Base-by-base conservation (phyloP, 2,888 invertebrate species). In the Caenorhabditis uteleia region DNA sequence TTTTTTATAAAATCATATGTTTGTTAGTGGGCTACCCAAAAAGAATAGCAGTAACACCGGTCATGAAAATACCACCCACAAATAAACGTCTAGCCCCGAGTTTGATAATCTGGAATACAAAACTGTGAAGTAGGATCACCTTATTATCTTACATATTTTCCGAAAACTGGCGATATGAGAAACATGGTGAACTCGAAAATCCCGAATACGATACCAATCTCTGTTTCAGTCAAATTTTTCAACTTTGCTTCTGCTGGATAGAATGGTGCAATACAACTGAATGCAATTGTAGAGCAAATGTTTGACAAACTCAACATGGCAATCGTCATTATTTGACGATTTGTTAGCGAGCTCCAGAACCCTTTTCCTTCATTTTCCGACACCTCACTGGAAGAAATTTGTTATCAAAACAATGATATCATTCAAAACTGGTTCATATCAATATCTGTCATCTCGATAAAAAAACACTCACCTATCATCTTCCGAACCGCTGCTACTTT, bases 71-170 rank as follows among this genome's bases (percentile, higher is more conserved):
- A 0, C 92, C 92, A 8, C 88, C 88, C 82, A 91, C 91, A 85
- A 92, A 92, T 50, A 91, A 86, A 14, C 89, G 83, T 82, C 91
- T 91, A 0, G 91, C 90, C 0, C 92, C 91, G 57, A 92, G 87
- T 77, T 87, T 87, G 81, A 90, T 89, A 60, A 92, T 87, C 88
- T 88, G 77, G 49, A 80, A 74, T 16, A 25, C 6, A n/a, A 8
- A 14, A 34, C 21, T 14, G 12, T n/a, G n/a, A n/a, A n/a, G n/a
- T 44, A n/a, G n/a, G n/a, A n/a, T n/a, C n/a, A n/a, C n/a, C n/a
- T n/a, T n/a, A n/a, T n/a, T n/a, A 56, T 65, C 78, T 68, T 21
- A 82, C 83, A 68, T 80, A 79, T 77, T 79, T 78, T 33, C 83
- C 83, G 49, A 80, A 77, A 40, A 83, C 16, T 3, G 82, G 83